phyloP scores from a whole-genome alignment of 2,888 invertebrate species.

The Phytoseiulus persimilis region DNA sequence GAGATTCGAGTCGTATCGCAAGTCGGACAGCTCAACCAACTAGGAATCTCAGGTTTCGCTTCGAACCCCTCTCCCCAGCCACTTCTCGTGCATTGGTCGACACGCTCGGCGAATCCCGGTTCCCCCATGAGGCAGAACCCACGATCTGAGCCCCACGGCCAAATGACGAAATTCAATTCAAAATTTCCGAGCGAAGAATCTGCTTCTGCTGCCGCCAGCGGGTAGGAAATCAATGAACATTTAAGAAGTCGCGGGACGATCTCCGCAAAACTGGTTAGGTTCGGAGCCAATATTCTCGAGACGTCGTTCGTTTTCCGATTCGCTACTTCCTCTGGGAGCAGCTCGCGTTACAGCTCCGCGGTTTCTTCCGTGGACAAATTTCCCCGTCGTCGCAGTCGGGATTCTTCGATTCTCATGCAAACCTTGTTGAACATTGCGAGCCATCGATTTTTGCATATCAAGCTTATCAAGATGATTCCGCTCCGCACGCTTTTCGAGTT shows the following conservation, averaged over 20 bases:
- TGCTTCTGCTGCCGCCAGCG: neutral
- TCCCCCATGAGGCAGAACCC: neutral
- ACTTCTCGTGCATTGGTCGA: neutral
- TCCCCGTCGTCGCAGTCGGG: neutral
- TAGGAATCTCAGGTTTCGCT: no score
- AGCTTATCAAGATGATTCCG: neutral
- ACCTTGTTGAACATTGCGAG: neutral
- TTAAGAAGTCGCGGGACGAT: neutral
- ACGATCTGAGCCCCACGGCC: neutral
- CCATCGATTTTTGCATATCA: neutral
- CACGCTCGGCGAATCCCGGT: neutral
- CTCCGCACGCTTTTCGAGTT: neutral
- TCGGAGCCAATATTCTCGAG: neutral
- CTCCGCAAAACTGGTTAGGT: neutral
- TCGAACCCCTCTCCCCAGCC: neutral
- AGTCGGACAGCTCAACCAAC: no score
- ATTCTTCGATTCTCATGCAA: neutral
- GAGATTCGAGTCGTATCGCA: no score
- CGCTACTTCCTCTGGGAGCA: neutral
- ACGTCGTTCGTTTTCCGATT: conserved; percentile 5
- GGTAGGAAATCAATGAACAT: neutral
- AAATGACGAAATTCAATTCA: neutral
- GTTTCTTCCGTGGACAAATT: neutral
- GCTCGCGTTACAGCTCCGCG: neutral
- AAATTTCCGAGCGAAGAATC: neutral